These are phyloP conservation scores for Oceanites oceanicus DNA, from an alignment of 2,113 vertebrate species.

Conservation along the genomic window DNA sequence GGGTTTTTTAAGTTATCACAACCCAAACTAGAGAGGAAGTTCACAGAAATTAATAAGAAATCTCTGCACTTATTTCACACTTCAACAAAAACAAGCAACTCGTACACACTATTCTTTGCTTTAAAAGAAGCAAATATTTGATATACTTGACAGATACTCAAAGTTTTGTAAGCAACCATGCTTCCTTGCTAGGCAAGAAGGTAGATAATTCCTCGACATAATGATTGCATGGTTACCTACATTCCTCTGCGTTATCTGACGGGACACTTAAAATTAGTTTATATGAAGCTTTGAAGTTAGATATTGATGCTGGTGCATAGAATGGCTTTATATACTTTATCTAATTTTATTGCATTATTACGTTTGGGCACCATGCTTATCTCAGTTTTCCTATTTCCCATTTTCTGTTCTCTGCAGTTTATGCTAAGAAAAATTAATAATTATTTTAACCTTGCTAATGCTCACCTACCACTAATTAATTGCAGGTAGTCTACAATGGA, in stretches of 20 bases:
- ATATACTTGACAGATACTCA: not conserved
- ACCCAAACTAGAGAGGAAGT: not conserved
- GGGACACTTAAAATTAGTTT: not conserved
- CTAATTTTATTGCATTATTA: not conserved
- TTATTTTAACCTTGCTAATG: not conserved
- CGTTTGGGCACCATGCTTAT: not conserved
- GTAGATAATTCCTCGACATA: not conserved
- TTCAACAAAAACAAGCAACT: not conserved
- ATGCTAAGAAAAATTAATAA: not conserved
- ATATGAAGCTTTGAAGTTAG: not conserved
- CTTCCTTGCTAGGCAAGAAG: not conserved
- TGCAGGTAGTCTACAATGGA: conserved; percentile 92
- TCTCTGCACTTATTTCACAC: not conserved
- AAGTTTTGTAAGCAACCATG: not conserved
- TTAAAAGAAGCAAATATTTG: not conserved
- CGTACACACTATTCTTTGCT: not conserved
- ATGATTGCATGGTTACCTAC: not conserved
- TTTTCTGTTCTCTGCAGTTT: not conserved
- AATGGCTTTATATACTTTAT: not conserved
- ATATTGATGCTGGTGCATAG: not conserved
- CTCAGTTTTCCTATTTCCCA: not conserved
- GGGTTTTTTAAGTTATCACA: not conserved
- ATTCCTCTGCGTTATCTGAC: not conserved
- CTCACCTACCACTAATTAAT: conserved; percentile 33
- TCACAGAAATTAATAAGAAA: not conserved